A percentile compares a stretch with the other conserved stretches of the same genome.
Conservation (phyloP, 30 jellyfish, hydroid and myxozoan genomes). For the Turritopsis rubra region DNA sequence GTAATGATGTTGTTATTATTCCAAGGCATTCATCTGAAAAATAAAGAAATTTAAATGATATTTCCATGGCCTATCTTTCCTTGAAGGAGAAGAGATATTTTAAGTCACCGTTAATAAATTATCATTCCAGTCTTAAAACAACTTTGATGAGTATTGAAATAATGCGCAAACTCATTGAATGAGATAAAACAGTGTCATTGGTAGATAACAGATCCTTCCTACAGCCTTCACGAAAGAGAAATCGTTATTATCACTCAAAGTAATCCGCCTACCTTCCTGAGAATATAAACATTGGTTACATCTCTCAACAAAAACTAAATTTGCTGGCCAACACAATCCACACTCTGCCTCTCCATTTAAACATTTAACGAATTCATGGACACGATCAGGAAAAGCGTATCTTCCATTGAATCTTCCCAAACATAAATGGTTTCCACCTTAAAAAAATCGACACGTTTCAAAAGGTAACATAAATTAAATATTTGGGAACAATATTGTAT, state of each 20-base stretch:
- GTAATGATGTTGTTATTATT: neutral
- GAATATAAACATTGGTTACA: neutral
- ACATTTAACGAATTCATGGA: neutral
- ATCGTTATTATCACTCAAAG: no score
- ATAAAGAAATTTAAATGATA: neutral
- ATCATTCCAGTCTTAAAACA: no score
- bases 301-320: neutral
- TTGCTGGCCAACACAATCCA: neutral
- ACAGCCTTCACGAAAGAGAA: no score
- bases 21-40: neutral
- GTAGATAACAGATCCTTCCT: no score
- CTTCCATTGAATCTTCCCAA: neutral
- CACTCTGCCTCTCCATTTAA: neutral
- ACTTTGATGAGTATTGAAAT: neutral
- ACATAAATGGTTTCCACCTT: neutral
- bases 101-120: no score
- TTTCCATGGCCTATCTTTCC: no score
- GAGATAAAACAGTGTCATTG: no score
- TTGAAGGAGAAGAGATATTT: no score
- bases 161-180: no score
- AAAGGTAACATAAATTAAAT: neutral
- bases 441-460: neutral
- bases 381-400: neutral
- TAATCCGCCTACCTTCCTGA: neutral
- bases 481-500: neutral